phyloP scores from a whole-genome alignment of 2,113 vertebrate species.

The Cariama cristata region DNA sequence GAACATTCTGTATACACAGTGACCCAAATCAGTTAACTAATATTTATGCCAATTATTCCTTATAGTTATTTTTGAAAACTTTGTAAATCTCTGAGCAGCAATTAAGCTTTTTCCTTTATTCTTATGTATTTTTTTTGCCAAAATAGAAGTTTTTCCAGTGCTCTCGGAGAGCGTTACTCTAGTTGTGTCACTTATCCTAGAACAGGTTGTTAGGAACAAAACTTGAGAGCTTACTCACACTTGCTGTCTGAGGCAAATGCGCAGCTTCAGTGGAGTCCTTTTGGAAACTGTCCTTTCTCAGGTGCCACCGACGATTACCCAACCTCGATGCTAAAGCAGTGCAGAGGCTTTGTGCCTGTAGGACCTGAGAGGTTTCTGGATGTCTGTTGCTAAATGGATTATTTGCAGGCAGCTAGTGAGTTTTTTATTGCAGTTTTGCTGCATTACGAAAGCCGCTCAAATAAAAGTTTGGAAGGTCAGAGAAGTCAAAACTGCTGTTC shows the following conservation, averaged over 20 bases:
- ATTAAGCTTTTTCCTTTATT: neutral
- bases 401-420: neutral
- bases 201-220: neutral
- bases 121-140: neutral
- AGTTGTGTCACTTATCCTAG: neutral
- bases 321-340: fast-evolving
- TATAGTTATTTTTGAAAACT: neutral
- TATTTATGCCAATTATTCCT: neutral
- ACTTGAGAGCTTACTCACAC: neutral
- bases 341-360: neutral
- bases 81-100: neutral
- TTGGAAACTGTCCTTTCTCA: neutral
- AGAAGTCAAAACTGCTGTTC: neutral
- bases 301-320: neutral
- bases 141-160: neutral
- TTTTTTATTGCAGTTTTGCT: neutral
- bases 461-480: neutral
- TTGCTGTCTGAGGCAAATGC: neutral
- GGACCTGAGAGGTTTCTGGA: neutral
- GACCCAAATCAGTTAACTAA: neutral
- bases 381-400: neutral
- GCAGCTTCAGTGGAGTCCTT: neutral
- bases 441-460: neutral
- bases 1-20: neutral
- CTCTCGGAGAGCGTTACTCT: neutral